Evolutionary conservation across 2,797 vertebrate species (phyloP).

Genomic region (Sardinella longiceps): DNA sequence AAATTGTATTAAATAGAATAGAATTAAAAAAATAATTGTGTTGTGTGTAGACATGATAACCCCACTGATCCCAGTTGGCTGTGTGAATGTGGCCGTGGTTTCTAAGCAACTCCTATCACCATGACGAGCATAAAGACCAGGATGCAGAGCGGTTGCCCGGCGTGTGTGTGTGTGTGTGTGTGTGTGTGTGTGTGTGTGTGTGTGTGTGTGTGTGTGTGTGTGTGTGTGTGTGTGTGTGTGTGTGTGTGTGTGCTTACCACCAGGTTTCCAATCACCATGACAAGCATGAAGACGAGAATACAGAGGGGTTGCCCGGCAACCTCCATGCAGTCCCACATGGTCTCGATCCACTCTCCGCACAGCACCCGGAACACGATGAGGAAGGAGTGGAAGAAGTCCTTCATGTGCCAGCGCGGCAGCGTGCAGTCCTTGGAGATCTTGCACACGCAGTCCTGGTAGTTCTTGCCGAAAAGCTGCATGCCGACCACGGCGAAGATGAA

Average conservation of each 20-base stretch:
- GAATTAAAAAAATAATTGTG: too few relatives aligned
- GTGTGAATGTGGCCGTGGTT: too few relatives aligned
- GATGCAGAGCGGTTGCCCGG: too few relatives aligned
- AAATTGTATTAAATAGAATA: too few relatives aligned
- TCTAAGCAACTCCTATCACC: too few relatives aligned
- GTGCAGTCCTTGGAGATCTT: constrained; percentile 89
- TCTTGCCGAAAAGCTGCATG: constrained; percentile 98
- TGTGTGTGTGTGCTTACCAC: constrained; percentile 95
- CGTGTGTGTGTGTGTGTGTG: too few relatives aligned
- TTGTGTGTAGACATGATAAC: too few relatives aligned
- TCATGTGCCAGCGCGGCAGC: constrained; percentile 98
- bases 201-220: too few relatives aligned
- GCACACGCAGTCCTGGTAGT: constrained; percentile 98
- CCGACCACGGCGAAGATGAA: constrained; percentile 99
- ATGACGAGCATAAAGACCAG: too few relatives aligned
- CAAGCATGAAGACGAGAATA: constrained; percentile 95
- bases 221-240: too few relatives aligned
- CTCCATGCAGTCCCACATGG: constrained; percentile 99
- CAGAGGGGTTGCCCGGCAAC: constrained; percentile 95
- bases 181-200: too few relatives aligned
- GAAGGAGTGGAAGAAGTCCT: constrained; percentile 99
- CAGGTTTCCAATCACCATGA: constrained; percentile 98
- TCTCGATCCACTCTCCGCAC: constrained; percentile 99
- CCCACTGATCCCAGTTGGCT: too few relatives aligned
- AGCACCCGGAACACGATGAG: constrained; percentile 98